Base-by-base conservation (phyloP, 1,140 invertebrate species). In the Helicoverpa armigera region DNA sequence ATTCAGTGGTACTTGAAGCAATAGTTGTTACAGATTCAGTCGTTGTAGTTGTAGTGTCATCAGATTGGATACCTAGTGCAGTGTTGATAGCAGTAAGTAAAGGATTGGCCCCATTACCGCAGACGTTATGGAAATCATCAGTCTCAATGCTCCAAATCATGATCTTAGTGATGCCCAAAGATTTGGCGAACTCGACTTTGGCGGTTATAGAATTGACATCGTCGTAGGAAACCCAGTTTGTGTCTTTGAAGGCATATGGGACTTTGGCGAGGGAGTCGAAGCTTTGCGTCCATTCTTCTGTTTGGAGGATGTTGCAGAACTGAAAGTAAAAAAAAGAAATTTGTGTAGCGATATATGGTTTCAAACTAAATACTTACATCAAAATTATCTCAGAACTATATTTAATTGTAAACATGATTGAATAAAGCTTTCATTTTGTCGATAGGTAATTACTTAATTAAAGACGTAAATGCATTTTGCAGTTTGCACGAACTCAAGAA, bases 141-240 rank as follows among this genome's bases (percentile, higher is more conserved):
- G 96, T 97, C 81, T 98, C 97, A 9, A 98, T 95, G 82, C 96
- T 96, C 97, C 97, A 98, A 0, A 97, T 81, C 97, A 97, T 97
- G 4, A 95, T 95, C 23, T 97, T 97, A 65, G 94, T 96, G 2
- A 98, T 91, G 61, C 94, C 94, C 3, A 92, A 85, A 0, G 87
- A 77, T 50, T 96, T 92, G 1, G 95, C 95, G 79, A 95, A 97
- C 43, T 96, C 80, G 0, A 90, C 91, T 91, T 97, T 97, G 3
- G 93, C 83, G 0, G 73, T 85, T 9, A 97, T 83, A 7, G 96
- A 97, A 54, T 82, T 87, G 85, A 85, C 29, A 82, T 98, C 95
- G 79, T 98, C 98, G 82, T 96, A 98, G 12, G 97, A 97, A 50
- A 98, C 95, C 98, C 98, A 98, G 86, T 97, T 96, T 7, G 94